Conservation (phyloP, 2,113 vertebrate genomes). For the Sinocyclocheilus anophthalmus region DNA sequence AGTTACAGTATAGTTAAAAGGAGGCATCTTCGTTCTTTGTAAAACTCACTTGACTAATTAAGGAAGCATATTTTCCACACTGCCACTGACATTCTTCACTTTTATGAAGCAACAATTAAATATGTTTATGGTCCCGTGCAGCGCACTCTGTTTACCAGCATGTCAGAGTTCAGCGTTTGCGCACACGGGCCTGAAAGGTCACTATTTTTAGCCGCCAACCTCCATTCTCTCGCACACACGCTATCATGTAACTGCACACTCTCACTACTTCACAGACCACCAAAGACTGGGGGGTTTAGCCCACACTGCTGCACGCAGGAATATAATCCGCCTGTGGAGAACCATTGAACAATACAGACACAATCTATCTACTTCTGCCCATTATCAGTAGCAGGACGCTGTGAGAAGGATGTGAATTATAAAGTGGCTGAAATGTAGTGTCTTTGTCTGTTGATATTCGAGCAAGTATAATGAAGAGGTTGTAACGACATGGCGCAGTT, state of each 20-base stretch:
- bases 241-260: conserved; percentile 30
- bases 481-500: conserved; percentile 15
- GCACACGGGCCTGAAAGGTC: conserved; percentile 59
- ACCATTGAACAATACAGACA: conserved; percentile 20
- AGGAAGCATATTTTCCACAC: conserved; percentile 40
- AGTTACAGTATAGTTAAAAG: conserved; percentile 17
- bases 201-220: conserved; percentile 62
- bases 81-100: conserved; percentile 53
- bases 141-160: conserved; percentile 63
- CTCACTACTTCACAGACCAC: conserved; percentile 15
- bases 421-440: neutral
- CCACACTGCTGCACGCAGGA: conserved; percentile 9
- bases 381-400: neutral
- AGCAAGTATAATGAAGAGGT: neutral
- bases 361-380: conserved; percentile 8
- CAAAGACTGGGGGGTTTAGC: neutral
- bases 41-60: conserved; percentile 61
- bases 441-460: conserved; percentile 20
- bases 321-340: neutral
- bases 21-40: conserved; percentile 37
- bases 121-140: conserved; percentile 59
- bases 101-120: conserved; percentile 66
- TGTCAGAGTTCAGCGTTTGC: conserved; percentile 60
- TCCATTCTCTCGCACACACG: conserved; percentile 41
- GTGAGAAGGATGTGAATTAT: neutral